phyloP scores from a whole-genome alignment of 2,797 vertebrate species.

The Eulemur rubriventer region DNA sequence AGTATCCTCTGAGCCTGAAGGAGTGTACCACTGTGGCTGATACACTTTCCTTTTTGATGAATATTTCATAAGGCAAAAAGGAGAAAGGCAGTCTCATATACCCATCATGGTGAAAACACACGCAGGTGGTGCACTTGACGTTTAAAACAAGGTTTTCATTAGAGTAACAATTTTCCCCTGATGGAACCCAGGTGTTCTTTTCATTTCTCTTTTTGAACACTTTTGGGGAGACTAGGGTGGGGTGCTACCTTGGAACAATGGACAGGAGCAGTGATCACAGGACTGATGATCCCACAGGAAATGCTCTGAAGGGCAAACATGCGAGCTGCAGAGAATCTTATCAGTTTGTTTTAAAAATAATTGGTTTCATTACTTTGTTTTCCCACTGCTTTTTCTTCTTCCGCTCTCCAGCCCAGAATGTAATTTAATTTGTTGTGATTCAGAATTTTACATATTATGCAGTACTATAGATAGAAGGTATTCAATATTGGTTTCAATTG shows the following conservation, averaged over 20 bases:
- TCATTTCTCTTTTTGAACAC: not conserved
- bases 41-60: slow-evolving; percentile 44
- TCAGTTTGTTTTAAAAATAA: slow-evolving; percentile 56
- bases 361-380: slow-evolving; percentile 57
- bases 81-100: slow-evolving; percentile 1
- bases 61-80: slow-evolving; percentile 47
- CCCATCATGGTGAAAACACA: slow-evolving; percentile 34
- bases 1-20: not conserved
- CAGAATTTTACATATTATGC: not conserved
- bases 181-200: slow-evolving; percentile 70
- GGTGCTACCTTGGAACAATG: not conserved
- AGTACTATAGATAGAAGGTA: not conserved
- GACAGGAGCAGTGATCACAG: not conserved
- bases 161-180: slow-evolving; percentile 41
- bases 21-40: not conserved
- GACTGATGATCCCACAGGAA: not conserved
- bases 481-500: not conserved
- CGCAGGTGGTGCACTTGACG: slow-evolving; percentile 52
- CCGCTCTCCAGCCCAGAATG: not conserved
- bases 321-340: not conserved
- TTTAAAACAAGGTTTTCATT: slow-evolving; percentile 63
- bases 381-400: slow-evolving; percentile 28
- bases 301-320: not conserved
- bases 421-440: slow-evolving; percentile 57
- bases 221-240: not conserved